phyloP scores from a whole-genome alignment of 2,797 vertebrate genomes.

The Alca torda region DNA sequence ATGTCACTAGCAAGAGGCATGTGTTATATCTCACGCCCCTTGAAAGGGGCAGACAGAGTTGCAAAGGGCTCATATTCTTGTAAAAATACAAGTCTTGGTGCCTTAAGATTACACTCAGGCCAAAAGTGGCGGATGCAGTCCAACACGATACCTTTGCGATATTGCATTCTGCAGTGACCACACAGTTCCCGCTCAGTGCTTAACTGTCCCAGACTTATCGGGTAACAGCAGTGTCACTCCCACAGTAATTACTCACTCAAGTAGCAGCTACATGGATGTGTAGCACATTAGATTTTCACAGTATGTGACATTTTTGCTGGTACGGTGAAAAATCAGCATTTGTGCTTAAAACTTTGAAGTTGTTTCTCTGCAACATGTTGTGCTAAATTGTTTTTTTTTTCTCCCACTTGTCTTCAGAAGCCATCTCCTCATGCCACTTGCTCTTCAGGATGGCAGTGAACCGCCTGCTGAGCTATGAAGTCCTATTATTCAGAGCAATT shows the following conservation, averaged over 20 bases:
- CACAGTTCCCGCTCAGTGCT: neutral
- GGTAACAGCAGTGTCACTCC: neutral
- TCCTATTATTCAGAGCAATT: neutral
- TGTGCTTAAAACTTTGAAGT: conserved; percentile 9
- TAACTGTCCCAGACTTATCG: neutral
- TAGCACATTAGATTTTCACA: conserved; percentile 5
- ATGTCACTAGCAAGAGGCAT: neutral
- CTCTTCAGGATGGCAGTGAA: conserved; percentile 4
- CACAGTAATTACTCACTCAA: neutral
- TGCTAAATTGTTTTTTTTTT: neutral
- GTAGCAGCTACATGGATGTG: neutral
- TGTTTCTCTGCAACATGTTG: neutral
- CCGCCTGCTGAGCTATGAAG: conserved; percentile 5
- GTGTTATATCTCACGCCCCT: neutral
- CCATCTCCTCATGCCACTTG: neutral
- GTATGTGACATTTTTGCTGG: conserved; percentile 17
- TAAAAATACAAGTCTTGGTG: neutral
- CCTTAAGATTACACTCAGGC: neutral
- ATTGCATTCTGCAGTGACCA: neutral
- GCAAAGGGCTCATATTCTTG: neutral
- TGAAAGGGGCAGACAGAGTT: neutral
- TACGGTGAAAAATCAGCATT: conserved; percentile 12
- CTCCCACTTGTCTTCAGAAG: conserved; percentile 33
- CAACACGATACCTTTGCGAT: neutral
- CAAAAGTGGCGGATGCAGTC: neutral